Evolutionary conservation across 2,888 invertebrate species (phyloP).

Genomic region (Tenodera sinensis): DNA sequence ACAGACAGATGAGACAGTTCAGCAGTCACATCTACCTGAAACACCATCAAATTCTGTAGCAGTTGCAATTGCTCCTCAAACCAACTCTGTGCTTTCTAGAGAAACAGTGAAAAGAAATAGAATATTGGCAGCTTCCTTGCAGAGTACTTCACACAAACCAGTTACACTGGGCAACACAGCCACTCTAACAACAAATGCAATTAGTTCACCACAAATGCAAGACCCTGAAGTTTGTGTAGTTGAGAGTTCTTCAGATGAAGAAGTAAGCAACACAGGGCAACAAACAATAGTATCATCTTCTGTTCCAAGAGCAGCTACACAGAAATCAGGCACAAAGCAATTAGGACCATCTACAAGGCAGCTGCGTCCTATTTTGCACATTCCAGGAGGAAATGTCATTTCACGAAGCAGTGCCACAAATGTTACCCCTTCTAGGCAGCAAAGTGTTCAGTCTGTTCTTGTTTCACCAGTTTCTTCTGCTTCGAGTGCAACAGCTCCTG

Average conservation of each 20-base stretch:
- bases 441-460: slow-evolving; percentile 20
- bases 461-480: not conserved
- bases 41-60: not conserved
- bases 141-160: slow-evolving; percentile 31
- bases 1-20: not conserved
- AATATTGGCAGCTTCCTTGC: slow-evolving; percentile 46
- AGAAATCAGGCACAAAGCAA: slow-evolving; percentile 14
- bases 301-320: slow-evolving; percentile 37
- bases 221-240: slow-evolving; percentile 25
- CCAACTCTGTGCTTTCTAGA: not conserved
- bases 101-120: slow-evolving; percentile 2
- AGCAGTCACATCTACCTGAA: not conserved
- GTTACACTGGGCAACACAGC: not conserved
- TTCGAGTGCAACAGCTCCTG: not conserved
- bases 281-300: slow-evolving; percentile 36
- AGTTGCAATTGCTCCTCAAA: not conserved
- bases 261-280: slow-evolving; percentile 12
- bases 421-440: slow-evolving; percentile 43
- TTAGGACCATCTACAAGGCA: slow-evolving; percentile 54
- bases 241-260: slow-evolving; percentile 30
- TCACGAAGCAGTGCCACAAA: not conserved
- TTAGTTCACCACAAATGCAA: not conserved
- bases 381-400: slow-evolving; percentile 53
- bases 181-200: not conserved
- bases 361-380: slow-evolving; percentile 54